Conservation (phyloP, 2,113 vertebrate species). For the Trematomus loennbergii region DNA sequence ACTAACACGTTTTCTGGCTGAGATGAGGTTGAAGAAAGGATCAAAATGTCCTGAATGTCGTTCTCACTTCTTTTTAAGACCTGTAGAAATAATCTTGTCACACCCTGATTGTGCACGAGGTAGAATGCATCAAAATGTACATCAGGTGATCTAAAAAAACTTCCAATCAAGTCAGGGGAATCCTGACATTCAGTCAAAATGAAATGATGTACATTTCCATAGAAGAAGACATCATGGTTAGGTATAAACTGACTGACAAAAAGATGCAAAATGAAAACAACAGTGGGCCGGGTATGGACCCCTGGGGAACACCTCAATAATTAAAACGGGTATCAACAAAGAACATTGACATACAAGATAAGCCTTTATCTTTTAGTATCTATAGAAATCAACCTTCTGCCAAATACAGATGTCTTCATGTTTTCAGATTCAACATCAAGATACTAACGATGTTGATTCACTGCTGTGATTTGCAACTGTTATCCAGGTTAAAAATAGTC, state of each 20-base stretch:
- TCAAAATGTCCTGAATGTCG: no score
- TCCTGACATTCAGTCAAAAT: no score
- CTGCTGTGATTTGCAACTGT: neutral
- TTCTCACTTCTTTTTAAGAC: no score
- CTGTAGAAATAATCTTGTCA: no score
- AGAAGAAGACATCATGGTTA: neutral
- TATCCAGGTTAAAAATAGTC: conserved; percentile 4
- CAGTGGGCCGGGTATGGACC: neutral
- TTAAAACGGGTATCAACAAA: neutral
- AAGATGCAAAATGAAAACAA: neutral
- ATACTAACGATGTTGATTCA: neutral
- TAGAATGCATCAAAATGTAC: no score
- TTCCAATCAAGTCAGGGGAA: no score
- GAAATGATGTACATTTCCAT: neutral
- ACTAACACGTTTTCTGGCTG: no score
- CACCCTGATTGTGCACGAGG: no score
- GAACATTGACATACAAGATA: neutral
- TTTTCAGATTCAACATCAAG: neutral
- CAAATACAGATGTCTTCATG: neutral
- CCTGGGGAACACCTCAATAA: conserved; percentile 18
- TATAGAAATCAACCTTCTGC: neutral
- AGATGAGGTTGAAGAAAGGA: no score
- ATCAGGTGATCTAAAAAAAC: no score
- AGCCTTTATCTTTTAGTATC: neutral
- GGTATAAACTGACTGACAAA: neutral